These are phyloP conservation scores for Lochmaea capreae DNA, from an alignment of 2,888 invertebrate species.

Conservation along the genomic window DNA sequence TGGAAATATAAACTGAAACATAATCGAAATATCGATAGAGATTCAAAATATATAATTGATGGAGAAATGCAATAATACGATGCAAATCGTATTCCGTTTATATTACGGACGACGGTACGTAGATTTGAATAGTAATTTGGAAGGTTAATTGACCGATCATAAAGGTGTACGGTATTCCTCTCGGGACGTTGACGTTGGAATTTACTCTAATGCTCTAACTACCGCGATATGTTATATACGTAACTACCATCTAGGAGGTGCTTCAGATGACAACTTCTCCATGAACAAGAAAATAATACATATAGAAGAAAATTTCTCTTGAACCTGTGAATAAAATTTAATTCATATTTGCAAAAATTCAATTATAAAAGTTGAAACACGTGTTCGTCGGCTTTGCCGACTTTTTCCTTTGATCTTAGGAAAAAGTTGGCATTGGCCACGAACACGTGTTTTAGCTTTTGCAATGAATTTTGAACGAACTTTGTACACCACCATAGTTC, in stretches of 20 bases:
- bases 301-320: too few relatives aligned
- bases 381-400: too few relatives aligned
- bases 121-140: conserved; percentile 56
- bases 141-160: conserved; percentile 53
- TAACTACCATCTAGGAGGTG: background rate
- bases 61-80: conserved; percentile 52
- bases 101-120: conserved; percentile 50
- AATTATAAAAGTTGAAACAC: too few relatives aligned
- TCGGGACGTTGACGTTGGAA: background rate
- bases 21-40: conserved; percentile 15
- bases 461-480: too few relatives aligned
- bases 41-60: conserved; percentile 49
- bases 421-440: too few relatives aligned
- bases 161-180: conserved; percentile 34
- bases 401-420: too few relatives aligned
- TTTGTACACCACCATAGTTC: too few relatives aligned
- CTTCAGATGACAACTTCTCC: too few relatives aligned
- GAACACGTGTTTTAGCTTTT: too few relatives aligned
- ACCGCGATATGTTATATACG: background rate
- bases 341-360: too few relatives aligned
- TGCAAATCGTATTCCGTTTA: conserved; percentile 54
- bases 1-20: conserved; percentile 19
- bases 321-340: too few relatives aligned
- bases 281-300: too few relatives aligned
- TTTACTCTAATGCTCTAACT: background rate